Base-by-base conservation (phyloP, 2,888 invertebrate species). In the Brachynemurus nebulosus region DNA sequence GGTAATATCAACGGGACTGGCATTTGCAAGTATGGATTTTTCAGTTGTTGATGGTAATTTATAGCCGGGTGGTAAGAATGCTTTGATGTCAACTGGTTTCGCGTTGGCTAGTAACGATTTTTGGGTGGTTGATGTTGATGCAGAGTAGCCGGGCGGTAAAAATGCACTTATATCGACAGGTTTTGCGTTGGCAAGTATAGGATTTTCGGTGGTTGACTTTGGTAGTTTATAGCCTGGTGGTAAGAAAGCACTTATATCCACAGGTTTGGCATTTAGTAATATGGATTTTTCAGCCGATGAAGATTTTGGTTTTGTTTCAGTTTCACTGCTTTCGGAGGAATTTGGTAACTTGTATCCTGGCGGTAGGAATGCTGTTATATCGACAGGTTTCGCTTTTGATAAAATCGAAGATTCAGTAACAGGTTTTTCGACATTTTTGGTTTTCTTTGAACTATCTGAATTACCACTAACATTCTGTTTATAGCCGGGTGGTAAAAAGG, bases 401-500 rank as follows among this genome's bases (percentile, higher is more conserved):
- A 33, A 4, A 33, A 14, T 16, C n/a, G 33, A 16, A 14, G n/a
- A 14, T 6, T 33, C 16, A 14, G n/a, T 16, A 11, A 37, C 18
- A 25, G 30, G 49, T 50, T 42, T 40, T 45, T 46, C 35, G 47
- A 67, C 66, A 3, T 75, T 70, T 54, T 71, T 70, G 45, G 74
- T 76, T 57, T 76, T 23, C 35, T 46, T 48, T 47, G 16, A 35
- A 50, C 50, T 49, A 50, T 44, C 44, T n/a, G 46, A 41, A 20
- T 40, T 33, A 45, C 53, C 53, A 14, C 50, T 54, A 11, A 51
- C 52, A 37, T 53, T 46, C 48, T 37, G 39, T 51, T 78, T 80
- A 54, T 72, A 83, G 3, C 76, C 78, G 6, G 75, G 70, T 14
- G 80, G 80, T 49, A 80, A 61, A 39, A 80, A 67, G 51, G 75